Evolutionary conservation across 2,113 vertebrate genomes (phyloP).

Genomic region (Rostratula benghalensis): DNA sequence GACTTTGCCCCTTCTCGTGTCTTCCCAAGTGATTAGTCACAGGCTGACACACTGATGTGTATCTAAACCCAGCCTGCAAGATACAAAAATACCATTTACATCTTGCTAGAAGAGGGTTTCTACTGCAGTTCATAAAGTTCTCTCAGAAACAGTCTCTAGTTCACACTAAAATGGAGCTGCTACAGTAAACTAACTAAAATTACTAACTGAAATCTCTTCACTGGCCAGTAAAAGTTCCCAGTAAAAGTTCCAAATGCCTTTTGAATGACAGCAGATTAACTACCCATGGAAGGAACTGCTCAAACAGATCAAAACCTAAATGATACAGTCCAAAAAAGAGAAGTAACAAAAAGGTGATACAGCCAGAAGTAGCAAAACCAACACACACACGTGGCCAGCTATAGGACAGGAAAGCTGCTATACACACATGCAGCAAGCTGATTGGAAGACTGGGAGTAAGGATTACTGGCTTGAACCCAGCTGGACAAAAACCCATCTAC

Average conservation of each 20-base stretch:
- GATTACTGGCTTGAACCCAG: neutral
- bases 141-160: neutral
- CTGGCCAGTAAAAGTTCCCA: neutral
- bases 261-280: neutral
- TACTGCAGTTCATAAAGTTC: neutral
- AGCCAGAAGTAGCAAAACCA: neutral
- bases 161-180: neutral
- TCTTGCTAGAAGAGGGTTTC: neutral
- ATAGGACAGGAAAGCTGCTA: neutral
- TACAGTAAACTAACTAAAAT: neutral
- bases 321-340: neutral
- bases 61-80: neutral
- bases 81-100: rapidly evolving
- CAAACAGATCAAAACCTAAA: neutral
- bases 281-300: neutral
- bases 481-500: neutral
- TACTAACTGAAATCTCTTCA: neutral
- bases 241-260: neutral
- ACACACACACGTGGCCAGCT: neutral
- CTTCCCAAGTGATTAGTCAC: neutral
- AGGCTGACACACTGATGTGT: neutral
- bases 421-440: neutral
- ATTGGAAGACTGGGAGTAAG: neutral
- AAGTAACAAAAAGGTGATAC: neutral
- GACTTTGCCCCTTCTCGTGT: neutral